Evolutionary conservation across 2,113 vertebrate genomes (phyloP).

Genomic region (Malurus cyaneus): DNA sequence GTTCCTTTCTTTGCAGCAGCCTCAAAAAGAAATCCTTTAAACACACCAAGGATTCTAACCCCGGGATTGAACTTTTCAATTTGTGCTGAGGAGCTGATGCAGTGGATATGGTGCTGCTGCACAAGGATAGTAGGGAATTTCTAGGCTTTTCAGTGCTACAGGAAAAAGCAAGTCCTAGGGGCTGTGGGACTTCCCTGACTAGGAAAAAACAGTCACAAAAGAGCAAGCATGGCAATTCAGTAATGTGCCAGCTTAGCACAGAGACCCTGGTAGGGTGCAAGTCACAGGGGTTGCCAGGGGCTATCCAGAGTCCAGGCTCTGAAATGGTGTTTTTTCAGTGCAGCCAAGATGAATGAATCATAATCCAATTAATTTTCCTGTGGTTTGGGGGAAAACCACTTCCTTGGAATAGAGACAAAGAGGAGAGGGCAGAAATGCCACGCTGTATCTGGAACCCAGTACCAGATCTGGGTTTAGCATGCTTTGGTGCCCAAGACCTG

Average conservation of each 20-base stretch:
- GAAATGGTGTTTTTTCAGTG: background rate
- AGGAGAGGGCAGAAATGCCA: background rate
- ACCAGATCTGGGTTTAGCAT: background rate
- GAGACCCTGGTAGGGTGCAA: background rate
- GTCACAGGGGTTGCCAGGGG: background rate
- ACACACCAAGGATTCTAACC: background rate
- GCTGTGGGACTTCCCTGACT: background rate
- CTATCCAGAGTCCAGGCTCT: background rate
- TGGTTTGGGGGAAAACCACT: background rate
- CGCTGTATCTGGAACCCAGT: fast-evolving
- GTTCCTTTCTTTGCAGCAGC: background rate
- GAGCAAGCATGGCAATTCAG: background rate
- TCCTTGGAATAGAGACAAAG: background rate
- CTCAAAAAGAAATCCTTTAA: background rate
- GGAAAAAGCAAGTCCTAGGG: background rate
- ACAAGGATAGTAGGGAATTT: background rate
- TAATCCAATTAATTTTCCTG: background rate
- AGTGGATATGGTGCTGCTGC: background rate
- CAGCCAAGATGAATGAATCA: background rate
- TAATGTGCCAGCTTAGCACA: background rate
- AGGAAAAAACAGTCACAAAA: background rate
- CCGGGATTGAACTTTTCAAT: background rate
- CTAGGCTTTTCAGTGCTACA: background rate
- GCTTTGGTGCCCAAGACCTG: background rate
- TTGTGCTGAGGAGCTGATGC: background rate